Conservation (phyloP, 1,140 invertebrate genomes). For the Phymorhynchus buccinoides region DNA sequence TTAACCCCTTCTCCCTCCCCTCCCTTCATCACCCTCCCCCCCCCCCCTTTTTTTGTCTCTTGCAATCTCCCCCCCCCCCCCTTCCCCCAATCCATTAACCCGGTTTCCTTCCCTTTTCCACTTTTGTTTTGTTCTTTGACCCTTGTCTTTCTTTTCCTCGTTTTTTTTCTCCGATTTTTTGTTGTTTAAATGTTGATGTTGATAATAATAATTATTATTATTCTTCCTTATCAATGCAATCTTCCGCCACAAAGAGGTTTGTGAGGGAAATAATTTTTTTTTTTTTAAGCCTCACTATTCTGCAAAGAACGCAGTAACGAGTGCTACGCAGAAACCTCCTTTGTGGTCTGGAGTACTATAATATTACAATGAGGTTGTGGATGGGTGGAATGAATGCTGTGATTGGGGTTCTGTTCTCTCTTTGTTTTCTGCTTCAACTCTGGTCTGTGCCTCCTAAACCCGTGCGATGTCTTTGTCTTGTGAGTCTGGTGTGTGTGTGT, state of each 20-base stretch:
- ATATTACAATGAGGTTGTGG: neutral
- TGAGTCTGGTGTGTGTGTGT: too few relatives aligned
- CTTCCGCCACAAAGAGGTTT: too few relatives aligned
- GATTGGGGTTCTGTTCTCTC: too few relatives aligned
- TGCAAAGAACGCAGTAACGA: too few relatives aligned
- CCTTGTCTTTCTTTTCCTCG: neutral
- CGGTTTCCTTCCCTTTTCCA: neutral
- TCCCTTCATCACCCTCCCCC: neutral
- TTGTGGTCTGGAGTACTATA: neutral
- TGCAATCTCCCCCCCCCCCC: neutral
- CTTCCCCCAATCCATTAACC: neutral
- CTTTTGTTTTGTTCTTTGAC: neutral
- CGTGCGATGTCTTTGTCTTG: neutral
- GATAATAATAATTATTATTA: neutral
- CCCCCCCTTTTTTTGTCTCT: neutral
- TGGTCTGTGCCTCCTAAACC: neutral
- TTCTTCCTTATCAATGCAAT: neutral
- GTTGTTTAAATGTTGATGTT: too few relatives aligned
- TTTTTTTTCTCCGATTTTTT: neutral
- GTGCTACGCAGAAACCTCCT: neutral
- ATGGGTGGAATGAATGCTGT: neutral
- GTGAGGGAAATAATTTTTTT: too few relatives aligned
- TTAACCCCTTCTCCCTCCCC: neutral
- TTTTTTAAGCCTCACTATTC: too few relatives aligned
- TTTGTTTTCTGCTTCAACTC: neutral